Evolutionary conservation across 2,888 invertebrate species (phyloP).

Genomic region (Sphaeridia pumilis): DNA sequence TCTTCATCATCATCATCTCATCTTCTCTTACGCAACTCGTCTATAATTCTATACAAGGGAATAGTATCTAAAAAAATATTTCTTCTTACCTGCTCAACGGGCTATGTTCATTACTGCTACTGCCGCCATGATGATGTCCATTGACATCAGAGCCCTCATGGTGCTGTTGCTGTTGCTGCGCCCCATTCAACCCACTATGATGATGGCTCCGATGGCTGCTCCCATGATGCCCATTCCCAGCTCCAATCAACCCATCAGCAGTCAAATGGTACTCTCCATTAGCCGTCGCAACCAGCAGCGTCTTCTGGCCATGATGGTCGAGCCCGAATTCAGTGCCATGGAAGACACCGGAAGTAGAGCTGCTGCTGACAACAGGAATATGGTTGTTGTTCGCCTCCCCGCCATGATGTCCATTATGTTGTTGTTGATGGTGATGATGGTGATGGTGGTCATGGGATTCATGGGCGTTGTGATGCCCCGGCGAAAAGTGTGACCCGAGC

Average conservation of each 20-base stretch:
- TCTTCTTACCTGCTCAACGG: no score
- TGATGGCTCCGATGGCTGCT: slow-evolving; percentile 10
- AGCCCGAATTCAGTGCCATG: slow-evolving; percentile 12
- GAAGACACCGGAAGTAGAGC: no score
- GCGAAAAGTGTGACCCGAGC: no score
- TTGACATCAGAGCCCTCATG: no score
- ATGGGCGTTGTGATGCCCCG: no score
- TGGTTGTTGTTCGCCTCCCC: slow-evolving; percentile 7
- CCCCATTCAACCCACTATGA: no score
- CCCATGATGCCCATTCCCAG: not conserved
- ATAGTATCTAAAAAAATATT: no score
- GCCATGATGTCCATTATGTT: slow-evolving; percentile 1
- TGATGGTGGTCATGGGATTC: slow-evolving; percentile 12
- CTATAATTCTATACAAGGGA: no score
- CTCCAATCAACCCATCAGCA: slow-evolving; percentile 1
- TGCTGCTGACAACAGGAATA: not conserved
- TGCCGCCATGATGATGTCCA: slow-evolving; percentile 13
- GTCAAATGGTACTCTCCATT: slow-evolving; percentile 14
- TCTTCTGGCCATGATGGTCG: slow-evolving; percentile 21
- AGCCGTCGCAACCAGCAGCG: slow-evolving; percentile 17
- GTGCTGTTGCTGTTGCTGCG: no score
- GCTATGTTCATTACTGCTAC: slow-evolving; percentile 11
- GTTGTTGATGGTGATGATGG: slow-evolving; percentile 16
- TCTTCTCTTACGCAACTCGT: no score
- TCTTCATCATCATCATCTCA: no score